Evolutionary conservation across 1,140 invertebrate genomes (phyloP).

Genomic region (Meloidogyne floridensis): DNA sequence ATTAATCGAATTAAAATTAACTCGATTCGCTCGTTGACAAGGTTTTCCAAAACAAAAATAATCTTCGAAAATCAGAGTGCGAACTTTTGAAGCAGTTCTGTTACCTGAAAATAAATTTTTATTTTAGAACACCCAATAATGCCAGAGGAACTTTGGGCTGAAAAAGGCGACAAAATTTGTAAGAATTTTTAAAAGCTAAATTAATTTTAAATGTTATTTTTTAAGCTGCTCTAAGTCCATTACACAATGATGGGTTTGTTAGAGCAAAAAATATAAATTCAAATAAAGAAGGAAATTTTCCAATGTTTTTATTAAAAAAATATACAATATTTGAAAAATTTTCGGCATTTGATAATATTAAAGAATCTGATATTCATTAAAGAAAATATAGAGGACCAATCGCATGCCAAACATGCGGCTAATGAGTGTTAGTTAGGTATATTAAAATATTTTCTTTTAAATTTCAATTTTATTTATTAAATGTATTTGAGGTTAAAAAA

Average conservation of each 20-base stretch:
- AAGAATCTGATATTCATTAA: neutral
- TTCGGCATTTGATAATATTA: neutral
- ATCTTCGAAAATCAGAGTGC: too few relatives aligned
- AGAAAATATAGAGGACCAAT: too few relatives aligned
- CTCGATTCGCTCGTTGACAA: too few relatives aligned
- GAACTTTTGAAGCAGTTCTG: too few relatives aligned
- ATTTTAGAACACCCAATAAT: neutral
- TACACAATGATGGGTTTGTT: neutral
- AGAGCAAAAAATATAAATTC: neutral
- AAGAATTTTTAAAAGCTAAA: neutral
- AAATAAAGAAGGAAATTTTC: neutral
- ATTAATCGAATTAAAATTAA: too few relatives aligned
- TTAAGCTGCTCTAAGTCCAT: neutral
- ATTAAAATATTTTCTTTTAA: too few relatives aligned
- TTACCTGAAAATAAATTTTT: neutral
- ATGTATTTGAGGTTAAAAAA: too few relatives aligned
- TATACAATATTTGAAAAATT: neutral
- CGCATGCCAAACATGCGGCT: too few relatives aligned
- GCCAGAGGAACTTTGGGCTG: neutral
- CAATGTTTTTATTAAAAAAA: neutral
- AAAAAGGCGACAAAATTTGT: neutral
- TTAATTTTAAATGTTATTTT: neutral
- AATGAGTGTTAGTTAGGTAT: too few relatives aligned
- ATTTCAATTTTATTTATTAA: too few relatives aligned
- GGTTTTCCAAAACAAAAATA: too few relatives aligned